Evolutionary conservation across 1,140 invertebrate genomes (phyloP).

Genomic region (Potamilus streckersoni): DNA sequence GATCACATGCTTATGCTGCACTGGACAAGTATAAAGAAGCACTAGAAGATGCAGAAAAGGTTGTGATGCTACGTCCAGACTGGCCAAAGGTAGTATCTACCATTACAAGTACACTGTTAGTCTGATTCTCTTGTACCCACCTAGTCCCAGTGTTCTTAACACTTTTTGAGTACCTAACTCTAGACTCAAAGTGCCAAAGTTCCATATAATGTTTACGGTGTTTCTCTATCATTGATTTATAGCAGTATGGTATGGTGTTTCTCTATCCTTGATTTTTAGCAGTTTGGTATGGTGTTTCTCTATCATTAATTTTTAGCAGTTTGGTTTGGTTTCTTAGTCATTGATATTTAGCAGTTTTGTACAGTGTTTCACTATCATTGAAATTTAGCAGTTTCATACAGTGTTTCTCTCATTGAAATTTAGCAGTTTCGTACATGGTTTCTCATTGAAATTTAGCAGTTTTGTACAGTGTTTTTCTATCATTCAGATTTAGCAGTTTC

Average conservation of each 20-base stretch:
- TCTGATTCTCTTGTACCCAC: background rate
- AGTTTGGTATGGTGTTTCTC: too few relatives aligned
- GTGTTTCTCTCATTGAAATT: too few relatives aligned
- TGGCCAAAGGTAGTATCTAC: constrained; percentile 77
- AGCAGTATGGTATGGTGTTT: background rate
- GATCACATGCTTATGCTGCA: constrained; percentile 76
- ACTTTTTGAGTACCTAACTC: background rate
- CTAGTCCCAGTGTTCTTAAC: background rate
- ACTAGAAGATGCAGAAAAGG: constrained; percentile 77
- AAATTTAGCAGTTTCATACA: too few relatives aligned
- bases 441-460: too few relatives aligned
- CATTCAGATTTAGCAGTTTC: too few relatives aligned
- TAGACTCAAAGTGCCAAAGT: background rate
- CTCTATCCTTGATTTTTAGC: too few relatives aligned
- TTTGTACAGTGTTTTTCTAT: too few relatives aligned
- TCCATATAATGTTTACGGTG: background rate
- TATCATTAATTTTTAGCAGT: too few relatives aligned
- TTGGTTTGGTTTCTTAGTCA: too few relatives aligned
- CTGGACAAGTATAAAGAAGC: constrained; percentile 77
- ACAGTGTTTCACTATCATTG: too few relatives aligned
- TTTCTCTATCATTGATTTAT: background rate
- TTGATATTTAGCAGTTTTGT: too few relatives aligned
- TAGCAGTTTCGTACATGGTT: too few relatives aligned
- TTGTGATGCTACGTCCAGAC: constrained; percentile 76
- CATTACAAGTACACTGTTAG: background rate